Base-by-base conservation (phyloP, 2,888 invertebrate genomes). In the Xanthia icteritia region DNA sequence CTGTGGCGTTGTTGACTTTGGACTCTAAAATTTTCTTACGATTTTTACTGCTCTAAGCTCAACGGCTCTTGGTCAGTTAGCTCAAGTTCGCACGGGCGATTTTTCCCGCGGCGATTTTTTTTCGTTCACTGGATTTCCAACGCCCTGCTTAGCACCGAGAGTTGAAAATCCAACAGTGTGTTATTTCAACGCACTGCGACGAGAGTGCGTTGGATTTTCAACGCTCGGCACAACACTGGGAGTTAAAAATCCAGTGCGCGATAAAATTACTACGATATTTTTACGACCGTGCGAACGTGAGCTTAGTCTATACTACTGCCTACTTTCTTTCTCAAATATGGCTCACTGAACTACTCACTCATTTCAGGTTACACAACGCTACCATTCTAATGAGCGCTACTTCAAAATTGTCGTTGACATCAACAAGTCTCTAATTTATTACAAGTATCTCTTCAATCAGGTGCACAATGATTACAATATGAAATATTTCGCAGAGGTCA, bases 401-500 rank as follows among this genome's bases (percentile, higher is more conserved):
- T 82, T 61, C 54, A 76, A 74, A 74, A 75, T 42, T 77, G 76
- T 85, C 83, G 48, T 77, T 83, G 73, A 86, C 81, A 68, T 84
- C 78, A 78, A 86, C 54, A 17, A 76, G 74, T 67, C 80, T 76
- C 75, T 86, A 79, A 78, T 80, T 75, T 84, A 73, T 79, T 84
- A 85, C 73, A 76, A 88, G 84, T 80, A 73, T 80, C 73, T 73
- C 86, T 86, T 79, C 66, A 85, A 79, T 82, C 85, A 88, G 81
- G 69, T 82, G 80, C 69, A 78, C 73, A 76, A 86, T 76, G 73
- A 85, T 77, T 77, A 87, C 84, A 84, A 89, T 88, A 85, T 77
- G 82, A 85, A 88, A 89, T 86, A 80, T 89, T 89, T 80, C 69
- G 83, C 84, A 42, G 79, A 85, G 89, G 89, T 89, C 89, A 88